A percentile compares a stretch with the other conserved stretches of the same genome.
These are phyloP conservation scores for Sorex maritimensis DNA, from an alignment of 2,797 vertebrate genomes.

Conservation along the genomic window DNA sequence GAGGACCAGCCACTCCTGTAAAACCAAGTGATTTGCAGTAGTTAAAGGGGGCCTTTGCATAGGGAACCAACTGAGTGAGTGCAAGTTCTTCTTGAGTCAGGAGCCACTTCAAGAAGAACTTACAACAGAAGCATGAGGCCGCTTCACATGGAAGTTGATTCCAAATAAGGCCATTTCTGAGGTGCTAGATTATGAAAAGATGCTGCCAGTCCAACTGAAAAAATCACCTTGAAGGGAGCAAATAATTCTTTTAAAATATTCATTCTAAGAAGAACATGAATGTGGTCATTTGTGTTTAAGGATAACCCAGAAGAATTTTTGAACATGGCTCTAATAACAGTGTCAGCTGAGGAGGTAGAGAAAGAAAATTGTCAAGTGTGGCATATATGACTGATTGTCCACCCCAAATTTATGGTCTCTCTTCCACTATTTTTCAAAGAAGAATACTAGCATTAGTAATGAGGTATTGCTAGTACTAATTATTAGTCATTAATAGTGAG, in stretches of 20 bases:
- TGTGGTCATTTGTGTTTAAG: background rate
- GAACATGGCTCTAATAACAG: background rate
- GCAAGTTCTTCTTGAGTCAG: background rate
- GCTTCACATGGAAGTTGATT: background rate
- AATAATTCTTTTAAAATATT: conserved; percentile 33
- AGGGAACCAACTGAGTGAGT: conserved; percentile 11
- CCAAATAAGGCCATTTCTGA: background rate
- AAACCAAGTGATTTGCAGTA: conserved; percentile 5
- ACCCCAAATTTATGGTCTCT: background rate
- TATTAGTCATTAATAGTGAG: too few species aligned
- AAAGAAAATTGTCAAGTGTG: background rate
- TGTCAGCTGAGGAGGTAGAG: background rate
- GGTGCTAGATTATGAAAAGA: background rate
- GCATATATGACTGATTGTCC: background rate
- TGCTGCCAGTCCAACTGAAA: background rate
- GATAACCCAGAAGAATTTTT: conserved; percentile 25
- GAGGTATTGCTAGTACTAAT: too few species aligned
- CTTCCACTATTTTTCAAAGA: background rate
- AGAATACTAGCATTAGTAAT: too few species aligned
- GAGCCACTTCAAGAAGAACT: background rate
- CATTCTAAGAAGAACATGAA: background rate
- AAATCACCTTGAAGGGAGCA: conserved; percentile 15
- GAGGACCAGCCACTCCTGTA: background rate
- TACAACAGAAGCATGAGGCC: background rate
- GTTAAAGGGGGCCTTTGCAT: background rate